Base-by-base conservation (phyloP, 53 echinoderm and acorn worm species). In the Arbacia lixula region DNA sequence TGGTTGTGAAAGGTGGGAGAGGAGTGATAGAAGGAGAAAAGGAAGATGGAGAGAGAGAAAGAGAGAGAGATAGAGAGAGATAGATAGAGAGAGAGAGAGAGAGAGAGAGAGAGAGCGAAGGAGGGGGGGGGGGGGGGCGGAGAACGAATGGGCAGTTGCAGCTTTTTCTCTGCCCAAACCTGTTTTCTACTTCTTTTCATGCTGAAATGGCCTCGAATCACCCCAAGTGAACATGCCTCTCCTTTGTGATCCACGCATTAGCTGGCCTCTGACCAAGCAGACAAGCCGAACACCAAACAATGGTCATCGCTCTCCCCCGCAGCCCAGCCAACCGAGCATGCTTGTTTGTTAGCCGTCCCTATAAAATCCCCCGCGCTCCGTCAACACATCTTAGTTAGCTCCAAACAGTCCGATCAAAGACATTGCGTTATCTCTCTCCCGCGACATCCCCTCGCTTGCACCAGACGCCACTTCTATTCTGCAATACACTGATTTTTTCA, bases 311-410 rank as follows among this genome's bases (percentile, higher is more conserved):
- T 26, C 42, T 35, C 69, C 69, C 69, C 69, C 69, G 69, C 69
- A 69, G 69, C 69, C 69, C 4, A 41, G 69, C 43, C 69, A 69
- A 69, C 69, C 69, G 12, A 66, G 38, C 38, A 37, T 22, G 34
- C 38, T 66, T 27, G 41, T 42, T 69, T 69, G 69, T 69, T 36
- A 33, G 27, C 16, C 69, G 5, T 41, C 40, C 16, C 40, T 35
- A n/a, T n/a, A 35, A 52, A 74, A 74, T 26, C 51, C 74, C 10
- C 33, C 20, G 20, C 49, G 74, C 34, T 74, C 42, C 33, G 74
- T 74, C 52, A 74, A 74, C 74, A 74, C 51, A 32, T 51, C 51
- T 53, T 53, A 74, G 51, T 74, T 74, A 46, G 52, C 33, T 51
- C 29, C 43, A 53, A 53, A 53, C 34, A 43, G 29, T 74, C 50